Base-by-base conservation (phyloP, 2,888 invertebrate species). In the Scelioninae gen. 1 region DNA sequence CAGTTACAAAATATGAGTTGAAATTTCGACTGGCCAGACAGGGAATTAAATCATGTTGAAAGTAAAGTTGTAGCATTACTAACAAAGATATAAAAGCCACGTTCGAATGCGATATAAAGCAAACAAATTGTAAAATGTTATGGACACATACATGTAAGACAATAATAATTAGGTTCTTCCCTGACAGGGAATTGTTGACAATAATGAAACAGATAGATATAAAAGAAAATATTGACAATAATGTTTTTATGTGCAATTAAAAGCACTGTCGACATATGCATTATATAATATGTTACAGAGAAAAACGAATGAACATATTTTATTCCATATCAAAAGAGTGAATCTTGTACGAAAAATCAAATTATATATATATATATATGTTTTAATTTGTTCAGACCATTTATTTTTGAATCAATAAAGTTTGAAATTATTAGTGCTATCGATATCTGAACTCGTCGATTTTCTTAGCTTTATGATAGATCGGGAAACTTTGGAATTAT, bases 221-320 rank as follows among this genome's bases (percentile, higher is more conserved):
- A 53, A 77, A n/a, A 79, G 40, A 65, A 63, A 72, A 45, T 72
- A 72, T 53, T 58, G 79, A 79, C 79, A 79, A 79, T 79, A 79
- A 79, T 79, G 66, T 79, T 79, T 79, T 72, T 79, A 79, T 72
- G 78, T 77, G 77, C 77, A n/a, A 8, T n/a, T 11, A 45, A 55
- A 5, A 10, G 53, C 65, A 60, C 68, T 62, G 13, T 60, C 38
- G 51, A 68, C 45, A 32, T 56, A 63, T 13, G 29, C 34, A 16
- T 63, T 40, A 58, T 31, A 40, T 74, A 47, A 63, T 78, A 78
- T 69, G 69, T 69, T 77, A 62, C 68, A 66, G 75, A 75, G 55
- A 60, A 43, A 53, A 43, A 31, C 32, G 43, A 62, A 55, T 23
- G 29, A 40, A 10, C 6, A 53, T 53, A 60, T 60, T 60, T 60